Evolutionary conservation across 2,113 vertebrate genomes (phyloP), one percentile per base, ranked within the genome.

Genomic region (Willisornis vidua): DNA sequence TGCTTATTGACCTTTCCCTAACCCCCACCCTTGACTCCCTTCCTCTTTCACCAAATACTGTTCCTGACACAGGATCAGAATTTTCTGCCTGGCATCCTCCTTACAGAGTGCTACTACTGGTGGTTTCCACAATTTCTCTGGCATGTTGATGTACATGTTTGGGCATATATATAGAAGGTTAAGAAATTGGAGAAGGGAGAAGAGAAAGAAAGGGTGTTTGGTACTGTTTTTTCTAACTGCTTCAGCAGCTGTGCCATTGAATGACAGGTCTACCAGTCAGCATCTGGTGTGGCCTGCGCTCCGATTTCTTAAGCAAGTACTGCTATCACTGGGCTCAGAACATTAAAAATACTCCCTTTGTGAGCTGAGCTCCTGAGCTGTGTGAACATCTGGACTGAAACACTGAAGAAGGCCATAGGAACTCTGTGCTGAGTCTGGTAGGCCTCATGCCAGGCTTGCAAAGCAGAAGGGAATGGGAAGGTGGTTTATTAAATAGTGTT

Each of bases 1-100:
- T 77, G 7, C 7, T 82, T 63, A 9, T 35, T 93, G 29, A n/a
- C 37, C 10, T 82, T 79, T 87, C 23, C n/a, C 54, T 76, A 37
- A 4, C 1, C 3, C 4, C 6, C 24, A n/a, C 19, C 28, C 43
- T 4, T 4, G 8, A 49, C 24, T 54, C n/a, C 39, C 0, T 43
- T 83, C 12, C 10, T 61, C 15, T 66, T 65, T 25, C 37, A 66
- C 4, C 17, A 48, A 72, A 52, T 41, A 52, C 28, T 41, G 2
- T 45, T 79, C 14, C 33, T 74, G 13, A 37, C 8, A 7, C 1
- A 54, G 46, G n/a, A 73, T 45, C 46, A 66, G 37, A 77, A 54
- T 59, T 87, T 92, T 83, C 28, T 77, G n/a, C 37, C 49, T 29
- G 3, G 7, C 37, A 7, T 85, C 33, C 37, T 77, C 26, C 46